A percentile compares a stretch with the other conserved stretches of the same genome.
These are phyloP conservation scores for Brachionus manjavacas DNA, from an alignment of 1,140 invertebrate genomes.

Conservation along the genomic window DNA sequence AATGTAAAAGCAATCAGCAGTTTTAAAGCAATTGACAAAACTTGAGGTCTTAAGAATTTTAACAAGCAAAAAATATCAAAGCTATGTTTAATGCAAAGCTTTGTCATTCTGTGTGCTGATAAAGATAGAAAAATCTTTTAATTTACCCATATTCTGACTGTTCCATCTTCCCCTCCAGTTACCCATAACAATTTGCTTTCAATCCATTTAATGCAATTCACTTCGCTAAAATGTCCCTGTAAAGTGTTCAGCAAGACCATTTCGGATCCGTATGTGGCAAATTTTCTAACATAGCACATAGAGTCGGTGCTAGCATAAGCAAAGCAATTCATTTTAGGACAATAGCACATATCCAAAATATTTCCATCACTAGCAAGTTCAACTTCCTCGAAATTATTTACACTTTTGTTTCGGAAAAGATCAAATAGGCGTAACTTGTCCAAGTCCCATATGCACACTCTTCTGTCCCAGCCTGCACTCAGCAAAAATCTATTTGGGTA, in stretches of 20 bases:
- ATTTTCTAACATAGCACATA: slow-evolving; percentile 57
- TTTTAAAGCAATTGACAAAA: too few relatives aligned
- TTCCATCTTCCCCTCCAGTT: slow-evolving; percentile 55
- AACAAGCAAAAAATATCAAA: too few relatives aligned
- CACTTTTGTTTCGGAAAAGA: slow-evolving; percentile 12
- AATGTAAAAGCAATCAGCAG: too few relatives aligned
- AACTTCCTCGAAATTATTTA: slow-evolving; percentile 39
- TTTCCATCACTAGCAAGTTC: slow-evolving; percentile 53
- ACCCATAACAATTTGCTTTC: slow-evolving; percentile 50
- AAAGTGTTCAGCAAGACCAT: slow-evolving; percentile 55
- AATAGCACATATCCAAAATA: slow-evolving; percentile 54
- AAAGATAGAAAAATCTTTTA: too few relatives aligned
- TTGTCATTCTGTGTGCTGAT: too few relatives aligned
- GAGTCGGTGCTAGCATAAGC: slow-evolving; percentile 56
- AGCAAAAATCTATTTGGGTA: slow-evolving; percentile 48
- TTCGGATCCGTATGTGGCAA: slow-evolving; percentile 50
- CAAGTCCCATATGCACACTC: slow-evolving; percentile 57
- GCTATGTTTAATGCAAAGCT: too few relatives aligned
- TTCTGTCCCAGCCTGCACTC: slow-evolving; percentile 56
- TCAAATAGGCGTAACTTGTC: slow-evolving; percentile 44
- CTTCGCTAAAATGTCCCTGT: slow-evolving; percentile 46
- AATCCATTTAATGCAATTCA: slow-evolving; percentile 55
- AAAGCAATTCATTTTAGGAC: slow-evolving; percentile 52
- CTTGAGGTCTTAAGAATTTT: too few relatives aligned
- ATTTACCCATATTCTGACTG: slow-evolving; percentile 54